phyloP scores from a whole-genome alignment of 1,140 invertebrate species.

The Cotesia glomerata region DNA sequence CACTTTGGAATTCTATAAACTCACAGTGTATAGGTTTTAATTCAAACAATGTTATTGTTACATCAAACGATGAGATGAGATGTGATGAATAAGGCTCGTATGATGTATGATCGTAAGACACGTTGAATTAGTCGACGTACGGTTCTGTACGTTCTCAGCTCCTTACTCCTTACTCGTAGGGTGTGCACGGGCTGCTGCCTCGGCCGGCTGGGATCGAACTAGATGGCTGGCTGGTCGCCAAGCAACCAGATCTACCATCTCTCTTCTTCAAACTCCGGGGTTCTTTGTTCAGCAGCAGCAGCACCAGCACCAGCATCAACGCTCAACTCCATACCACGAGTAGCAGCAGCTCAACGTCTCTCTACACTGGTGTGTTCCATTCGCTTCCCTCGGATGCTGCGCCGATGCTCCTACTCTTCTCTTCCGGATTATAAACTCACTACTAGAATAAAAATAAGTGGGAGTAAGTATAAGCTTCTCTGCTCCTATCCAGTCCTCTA shows the following conservation, averaged over 20 bases:
- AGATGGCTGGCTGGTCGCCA: slow-evolving; percentile 62
- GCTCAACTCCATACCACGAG: not conserved
- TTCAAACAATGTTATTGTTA: too few relatives aligned
- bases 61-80: too few relatives aligned
- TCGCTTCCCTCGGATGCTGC: slow-evolving; percentile 1
- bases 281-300: slow-evolving; percentile 5
- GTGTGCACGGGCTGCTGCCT: slow-evolving; percentile 47
- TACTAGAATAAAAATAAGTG: not conserved
- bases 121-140: not conserved
- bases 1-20: too few relatives aligned
- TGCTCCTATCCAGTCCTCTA: too few relatives aligned
- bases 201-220: slow-evolving; percentile 63
- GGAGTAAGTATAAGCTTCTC: not conserved
- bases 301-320: not conserved
- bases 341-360: not conserved
- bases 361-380: not conserved
- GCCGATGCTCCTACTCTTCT: slow-evolving; percentile 12
- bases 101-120: not conserved
- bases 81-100: too few relatives aligned
- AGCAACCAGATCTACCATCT: slow-evolving; percentile 59
- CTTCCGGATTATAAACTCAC: slow-evolving; percentile 26
- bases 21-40: too few relatives aligned
- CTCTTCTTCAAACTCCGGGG: slow-evolving; percentile 19
- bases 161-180: slow-evolving; percentile 43
- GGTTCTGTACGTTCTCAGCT: not conserved